A percentile compares a stretch with the other conserved stretches of the same genome.
Conservation (phyloP, 2,113 vertebrate genomes). For the Plecturocebus donacophilus region DNA sequence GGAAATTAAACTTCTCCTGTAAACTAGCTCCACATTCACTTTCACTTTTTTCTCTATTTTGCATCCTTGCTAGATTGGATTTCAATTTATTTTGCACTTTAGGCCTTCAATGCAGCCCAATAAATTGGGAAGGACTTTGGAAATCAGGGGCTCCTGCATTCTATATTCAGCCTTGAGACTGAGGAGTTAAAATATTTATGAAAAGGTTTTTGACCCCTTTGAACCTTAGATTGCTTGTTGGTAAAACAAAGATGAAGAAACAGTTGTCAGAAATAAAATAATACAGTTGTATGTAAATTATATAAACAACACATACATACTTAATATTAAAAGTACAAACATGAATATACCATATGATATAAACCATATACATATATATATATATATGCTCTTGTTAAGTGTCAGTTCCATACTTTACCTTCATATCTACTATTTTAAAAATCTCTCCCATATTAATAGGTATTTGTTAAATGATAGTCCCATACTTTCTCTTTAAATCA, state of each 20-base stretch:
- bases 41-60: neutral
- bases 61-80: neutral
- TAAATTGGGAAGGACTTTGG: neutral
- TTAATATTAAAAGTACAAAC: neutral
- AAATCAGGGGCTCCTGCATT: neutral
- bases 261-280: neutral
- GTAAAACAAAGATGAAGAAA: constrained; percentile 1
- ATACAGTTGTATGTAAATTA: neutral
- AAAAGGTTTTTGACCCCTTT: neutral
- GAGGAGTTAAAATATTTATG: neutral
- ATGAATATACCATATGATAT: neutral
- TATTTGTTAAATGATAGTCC: neutral
- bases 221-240: neutral
- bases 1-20: neutral
- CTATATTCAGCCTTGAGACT: neutral
- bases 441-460: neutral
- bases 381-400: neutral
- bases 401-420: neutral
- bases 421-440: neutral
- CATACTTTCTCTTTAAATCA: neutral
- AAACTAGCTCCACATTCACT: neutral
- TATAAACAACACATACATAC: neutral
- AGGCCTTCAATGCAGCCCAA: neutral
- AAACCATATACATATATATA: neutral
- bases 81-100: constrained; percentile 18